Percentiles rank a stretch among this genome's conserved stretches.
phyloP scores from a whole-genome alignment of 2,113 vertebrate species.

The Lasiurus borealis region DNA sequence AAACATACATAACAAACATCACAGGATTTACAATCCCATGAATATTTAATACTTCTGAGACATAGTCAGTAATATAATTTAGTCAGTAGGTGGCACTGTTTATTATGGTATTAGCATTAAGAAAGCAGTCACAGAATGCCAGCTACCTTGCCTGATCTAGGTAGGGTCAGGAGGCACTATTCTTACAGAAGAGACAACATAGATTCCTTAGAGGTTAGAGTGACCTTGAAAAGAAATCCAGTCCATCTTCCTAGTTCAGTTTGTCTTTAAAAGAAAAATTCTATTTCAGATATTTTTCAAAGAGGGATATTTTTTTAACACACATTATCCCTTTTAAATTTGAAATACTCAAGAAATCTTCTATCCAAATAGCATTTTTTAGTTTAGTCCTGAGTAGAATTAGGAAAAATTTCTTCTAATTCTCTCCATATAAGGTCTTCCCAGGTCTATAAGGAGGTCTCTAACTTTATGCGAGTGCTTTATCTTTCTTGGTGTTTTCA shows the following conservation, averaged over 20 bases:
- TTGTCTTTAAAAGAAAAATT: constrained; percentile 45
- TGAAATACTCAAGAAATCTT: constrained; percentile 15
- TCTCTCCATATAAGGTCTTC: not conserved
- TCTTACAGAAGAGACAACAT: not conserved
- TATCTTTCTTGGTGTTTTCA: not conserved
- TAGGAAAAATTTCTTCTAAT: not conserved
- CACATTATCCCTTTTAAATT: not conserved
- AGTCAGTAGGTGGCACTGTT: constrained; percentile 82
- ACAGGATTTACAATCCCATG: not conserved
- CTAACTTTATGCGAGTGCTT: not conserved
- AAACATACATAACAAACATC: not conserved
- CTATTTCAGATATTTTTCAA: constrained; percentile 45
- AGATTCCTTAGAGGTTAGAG: constrained; percentile 37
- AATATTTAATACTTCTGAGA: not conserved
- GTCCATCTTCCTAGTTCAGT: not conserved
- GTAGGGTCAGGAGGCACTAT: not conserved
- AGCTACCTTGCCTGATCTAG: constrained; percentile 12
- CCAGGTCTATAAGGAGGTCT: not conserved
- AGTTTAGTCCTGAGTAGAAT: constrained; percentile 16
- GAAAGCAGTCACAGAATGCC: not conserved
- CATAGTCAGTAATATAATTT: not conserved
- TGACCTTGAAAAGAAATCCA: constrained; percentile 47
- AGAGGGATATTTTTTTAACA: constrained; percentile 51
- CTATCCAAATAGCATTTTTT: not conserved
- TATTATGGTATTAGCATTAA: constrained; percentile 51